phyloP scores from a whole-genome alignment of 2,888 invertebrate genomes.

The Megaustenia siamemsis region DNA sequence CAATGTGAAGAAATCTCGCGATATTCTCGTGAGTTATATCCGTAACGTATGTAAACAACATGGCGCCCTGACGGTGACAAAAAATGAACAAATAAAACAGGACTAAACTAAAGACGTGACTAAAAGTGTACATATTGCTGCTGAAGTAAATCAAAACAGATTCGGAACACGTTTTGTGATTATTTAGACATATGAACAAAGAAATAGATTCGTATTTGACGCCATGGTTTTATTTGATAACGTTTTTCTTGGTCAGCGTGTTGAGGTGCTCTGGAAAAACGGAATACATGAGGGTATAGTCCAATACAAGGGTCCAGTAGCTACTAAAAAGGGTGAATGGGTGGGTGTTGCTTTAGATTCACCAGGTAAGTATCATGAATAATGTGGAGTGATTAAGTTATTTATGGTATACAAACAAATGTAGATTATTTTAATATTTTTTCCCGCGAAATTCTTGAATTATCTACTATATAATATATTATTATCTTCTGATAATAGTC shows the following conservation, averaged over 20 bases:
- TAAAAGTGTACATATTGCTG: no score
- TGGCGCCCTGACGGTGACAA: slow-evolving; percentile 21
- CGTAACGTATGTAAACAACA: slow-evolving; percentile 53
- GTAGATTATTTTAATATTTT: no score
- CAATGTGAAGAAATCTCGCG: background rate
- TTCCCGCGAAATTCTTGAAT: no score
- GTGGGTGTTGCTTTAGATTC: slow-evolving; percentile 76
- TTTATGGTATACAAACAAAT: no score
- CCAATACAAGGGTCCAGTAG: slow-evolving; percentile 75
- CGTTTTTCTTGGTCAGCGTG: slow-evolving; percentile 74
- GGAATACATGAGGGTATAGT: slow-evolving; percentile 72
- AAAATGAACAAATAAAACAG: no score
- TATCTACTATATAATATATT: no score
- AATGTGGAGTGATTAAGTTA: no score
- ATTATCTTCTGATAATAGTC: no score
- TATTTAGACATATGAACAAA: background rate
- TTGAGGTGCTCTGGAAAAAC: slow-evolving; percentile 72
- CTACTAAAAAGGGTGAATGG: slow-evolving; percentile 77
- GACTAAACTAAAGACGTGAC: no score
- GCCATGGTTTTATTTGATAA: slow-evolving; percentile 77
- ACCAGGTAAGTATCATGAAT: slow-evolving; percentile 63
- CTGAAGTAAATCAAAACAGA: background rate
- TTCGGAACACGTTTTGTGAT: no score
- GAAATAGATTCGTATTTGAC: background rate
- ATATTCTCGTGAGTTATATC: slow-evolving; percentile 6